Conservation (phyloP, 2,113 vertebrate genomes). For the Octodon degus region DNA sequence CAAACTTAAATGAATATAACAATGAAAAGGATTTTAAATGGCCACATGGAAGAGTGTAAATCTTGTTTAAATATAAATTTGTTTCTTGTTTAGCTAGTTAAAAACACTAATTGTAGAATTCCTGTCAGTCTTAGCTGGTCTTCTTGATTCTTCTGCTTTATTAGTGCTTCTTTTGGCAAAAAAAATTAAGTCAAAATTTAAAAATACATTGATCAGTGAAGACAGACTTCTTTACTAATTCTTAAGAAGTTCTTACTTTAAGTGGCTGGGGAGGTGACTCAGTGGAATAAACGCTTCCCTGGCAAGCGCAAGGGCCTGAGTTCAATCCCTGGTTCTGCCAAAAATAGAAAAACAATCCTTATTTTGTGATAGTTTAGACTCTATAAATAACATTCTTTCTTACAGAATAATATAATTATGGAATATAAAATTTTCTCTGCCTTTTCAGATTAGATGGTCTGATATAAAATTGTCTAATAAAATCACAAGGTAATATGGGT, state of each 20-base stretch:
- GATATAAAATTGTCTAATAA: constrained; percentile 25
- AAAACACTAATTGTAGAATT: constrained; percentile 1
- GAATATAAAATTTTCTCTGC: neutral
- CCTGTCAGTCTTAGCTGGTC: neutral
- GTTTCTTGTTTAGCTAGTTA: neutral
- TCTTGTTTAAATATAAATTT: neutral
- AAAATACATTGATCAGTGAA: neutral
- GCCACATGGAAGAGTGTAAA: neutral
- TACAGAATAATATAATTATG: neutral
- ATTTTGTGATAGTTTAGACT: neutral
- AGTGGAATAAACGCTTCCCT: too few species aligned
- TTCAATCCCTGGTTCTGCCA: too few species aligned
- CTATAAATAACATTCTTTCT: constrained; percentile 6
- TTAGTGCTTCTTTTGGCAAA: neutral
- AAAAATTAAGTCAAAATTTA: neutral
- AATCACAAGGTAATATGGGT: neutral
- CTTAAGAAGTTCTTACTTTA: neutral
- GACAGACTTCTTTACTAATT: neutral
- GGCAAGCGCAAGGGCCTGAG: too few species aligned
- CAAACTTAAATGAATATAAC: neutral
- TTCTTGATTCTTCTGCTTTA: neutral
- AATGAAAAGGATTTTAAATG: constrained; percentile 5
- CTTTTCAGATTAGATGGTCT: constrained; percentile 36
- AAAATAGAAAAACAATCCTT: neutral
- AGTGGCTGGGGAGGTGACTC: too few species aligned